Conservation (phyloP, 2,888 invertebrate genomes). For the Phymatocera aterrima region DNA sequence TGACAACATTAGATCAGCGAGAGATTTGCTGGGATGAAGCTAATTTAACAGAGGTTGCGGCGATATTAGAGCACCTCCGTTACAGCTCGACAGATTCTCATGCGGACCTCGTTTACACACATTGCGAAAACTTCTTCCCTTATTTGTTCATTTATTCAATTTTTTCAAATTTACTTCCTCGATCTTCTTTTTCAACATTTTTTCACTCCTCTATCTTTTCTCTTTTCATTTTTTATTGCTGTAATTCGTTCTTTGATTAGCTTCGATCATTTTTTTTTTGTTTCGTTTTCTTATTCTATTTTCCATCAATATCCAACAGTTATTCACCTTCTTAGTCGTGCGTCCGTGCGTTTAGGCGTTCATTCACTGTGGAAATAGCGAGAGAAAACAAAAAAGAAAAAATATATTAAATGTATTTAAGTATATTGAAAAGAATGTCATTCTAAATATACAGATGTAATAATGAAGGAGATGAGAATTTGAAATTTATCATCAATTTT, state of each 20-base stretch:
- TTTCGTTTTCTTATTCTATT: neutral
- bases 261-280: neutral
- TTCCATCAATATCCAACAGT: slow-evolving; percentile 11
- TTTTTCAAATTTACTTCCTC: no score
- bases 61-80: neutral
- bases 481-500: no score
- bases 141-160: no score
- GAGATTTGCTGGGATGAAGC: neutral
- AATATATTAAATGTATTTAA: no score
- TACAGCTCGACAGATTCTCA: neutral
- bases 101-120: neutral
- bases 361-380: slow-evolving; percentile 64
- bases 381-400: slow-evolving; percentile 19
- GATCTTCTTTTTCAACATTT: no score
- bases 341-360: slow-evolving; percentile 71
- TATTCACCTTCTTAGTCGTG: slow-evolving; percentile 71
- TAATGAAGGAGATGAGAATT: no score
- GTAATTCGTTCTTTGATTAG: neutral
- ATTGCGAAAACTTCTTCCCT: neutral
- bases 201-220: neutral
- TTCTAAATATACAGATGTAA: no score
- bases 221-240: neutral
- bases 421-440: no score
- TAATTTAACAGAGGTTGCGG: no score
- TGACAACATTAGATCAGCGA: neutral